Evolutionary conservation across 2,888 invertebrate species (phyloP), one percentile per base, ranked within the genome.

Genomic region (Syritta pipiens): DNA sequence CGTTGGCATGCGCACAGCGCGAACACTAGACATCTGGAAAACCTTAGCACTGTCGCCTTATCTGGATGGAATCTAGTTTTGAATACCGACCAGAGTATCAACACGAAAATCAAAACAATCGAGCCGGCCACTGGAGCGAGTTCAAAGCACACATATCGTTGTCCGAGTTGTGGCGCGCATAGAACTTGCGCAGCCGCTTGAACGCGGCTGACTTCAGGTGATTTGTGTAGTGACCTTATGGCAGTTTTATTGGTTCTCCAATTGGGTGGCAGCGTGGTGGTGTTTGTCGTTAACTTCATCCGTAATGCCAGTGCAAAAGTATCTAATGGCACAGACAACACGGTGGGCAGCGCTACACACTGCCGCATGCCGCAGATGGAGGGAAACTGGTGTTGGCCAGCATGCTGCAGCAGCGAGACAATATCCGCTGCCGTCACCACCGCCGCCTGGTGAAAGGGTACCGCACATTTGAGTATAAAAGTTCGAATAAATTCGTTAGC

Each of bases 401-500:
- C 67, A 35, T 68, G 62, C n/a, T 57, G 48, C 55, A 14, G 19
- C 42, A 55, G 69, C 48, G 28, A 60, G 37, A 76, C 57, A 69
- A 63, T 69, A 76, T 53, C 42, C 67, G 60, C 44, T 19, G 37
- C n/a, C 40, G 59, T 12, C 42, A 46, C 2, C 10, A 5, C 14
- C n/a, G 40, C 42, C 2, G 4, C 20, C 5, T 32, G 42, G 72
- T 79, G 79, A 79, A 79, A 79, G 79, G 72, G 67, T 79, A 14
- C 24, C 62, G 63, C 67, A 68, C 75, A 60, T 6, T 79, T 76
- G 28, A 59, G 71, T 81, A 81, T 81, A 81, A 59, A 81, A 76
- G 76, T 76, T 76, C 65, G 28, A 51, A 55, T 53, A 35, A 60
- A 26, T 79, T 57, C 60, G 46, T 62, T 48, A 12, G 35, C 17